phyloP scores from a whole-genome alignment of 2,888 invertebrate genomes.

The Deroplatys truncata region DNA sequence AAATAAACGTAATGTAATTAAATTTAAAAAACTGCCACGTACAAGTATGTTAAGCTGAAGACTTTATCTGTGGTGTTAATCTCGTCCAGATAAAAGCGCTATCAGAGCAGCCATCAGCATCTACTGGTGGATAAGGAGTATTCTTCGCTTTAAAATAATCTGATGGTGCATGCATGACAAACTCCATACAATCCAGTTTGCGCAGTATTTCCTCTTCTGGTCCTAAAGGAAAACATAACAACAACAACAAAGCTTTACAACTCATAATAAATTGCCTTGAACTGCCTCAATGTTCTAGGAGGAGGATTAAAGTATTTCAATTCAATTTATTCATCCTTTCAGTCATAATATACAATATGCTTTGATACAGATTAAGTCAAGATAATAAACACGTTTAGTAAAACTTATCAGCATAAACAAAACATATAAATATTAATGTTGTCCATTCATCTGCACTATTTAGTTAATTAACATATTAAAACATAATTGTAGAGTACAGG shows the following conservation, averaged over 20 bases:
- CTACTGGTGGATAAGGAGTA: constrained; percentile 67
- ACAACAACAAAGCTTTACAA: constrained; percentile 10
- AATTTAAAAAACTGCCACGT: neutral
- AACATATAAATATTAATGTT: no score
- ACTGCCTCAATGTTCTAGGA: no score
- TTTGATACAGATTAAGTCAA: no score
- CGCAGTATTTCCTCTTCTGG: constrained; percentile 88
- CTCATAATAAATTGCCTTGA: no score
- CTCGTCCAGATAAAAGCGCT: constrained; percentile 26
- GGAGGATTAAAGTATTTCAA: no score
- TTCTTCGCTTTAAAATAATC: constrained; percentile 78
- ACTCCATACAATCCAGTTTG: constrained; percentile 81
- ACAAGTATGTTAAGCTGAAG: neutral
- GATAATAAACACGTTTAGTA: no score
- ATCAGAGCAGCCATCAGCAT: constrained; percentile 32
- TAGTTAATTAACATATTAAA: no score
- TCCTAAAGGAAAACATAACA: constrained; percentile 49
- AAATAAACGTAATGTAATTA: neutral
- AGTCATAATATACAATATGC: no score
- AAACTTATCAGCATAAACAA: no score
- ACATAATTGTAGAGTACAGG: no score
- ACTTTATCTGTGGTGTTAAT: constrained; percentile 3
- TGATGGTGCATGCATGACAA: constrained; percentile 90
- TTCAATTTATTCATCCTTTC: no score
- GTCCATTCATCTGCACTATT: no score